Conservation (phyloP, 37 sponge, comb jelly and placozoan species). For the Ianthella basta region DNA sequence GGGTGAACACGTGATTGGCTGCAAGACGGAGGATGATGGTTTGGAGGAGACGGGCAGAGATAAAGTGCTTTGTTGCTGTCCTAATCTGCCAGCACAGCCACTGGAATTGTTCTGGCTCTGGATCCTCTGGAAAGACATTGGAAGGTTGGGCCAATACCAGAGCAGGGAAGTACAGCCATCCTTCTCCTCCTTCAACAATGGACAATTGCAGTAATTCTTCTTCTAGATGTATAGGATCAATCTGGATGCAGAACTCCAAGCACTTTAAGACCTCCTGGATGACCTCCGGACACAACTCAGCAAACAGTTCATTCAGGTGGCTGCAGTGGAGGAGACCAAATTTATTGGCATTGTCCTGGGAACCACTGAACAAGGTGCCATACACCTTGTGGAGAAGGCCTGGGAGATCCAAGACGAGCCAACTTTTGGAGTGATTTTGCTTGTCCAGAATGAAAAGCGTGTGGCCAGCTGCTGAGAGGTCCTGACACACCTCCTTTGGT, state of each 20-base stretch:
- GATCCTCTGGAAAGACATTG: neutral
- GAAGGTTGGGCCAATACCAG: neutral
- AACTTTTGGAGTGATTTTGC: neutral
- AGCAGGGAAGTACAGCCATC: constrained; percentile 1
- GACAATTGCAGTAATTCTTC: neutral
- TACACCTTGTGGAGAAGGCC: constrained; percentile 1
- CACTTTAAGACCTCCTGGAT: neutral
- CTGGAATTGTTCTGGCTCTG: too few relatives aligned
- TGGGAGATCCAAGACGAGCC: constrained; percentile 1
- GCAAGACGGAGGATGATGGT: constrained; percentile 4
- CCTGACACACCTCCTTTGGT: too few relatives aligned
- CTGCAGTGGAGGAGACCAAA: constrained; percentile 8
- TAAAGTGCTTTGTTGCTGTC: neutral
- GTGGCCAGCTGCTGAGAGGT: too few relatives aligned
- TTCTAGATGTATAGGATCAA: neutral
- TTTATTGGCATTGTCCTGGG: neutral
- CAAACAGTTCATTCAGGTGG: neutral
- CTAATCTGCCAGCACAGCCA: neutral
- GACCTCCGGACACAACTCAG: neutral
- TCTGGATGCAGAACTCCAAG: neutral
- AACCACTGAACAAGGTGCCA: neutral
- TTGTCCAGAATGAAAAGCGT: neutral
- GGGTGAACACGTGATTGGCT: neutral
- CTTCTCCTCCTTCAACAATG: neutral
- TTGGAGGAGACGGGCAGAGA: neutral